Evolutionary conservation across 2,797 vertebrate genomes (phyloP).

Genomic region (Trachurus trachurus): DNA sequence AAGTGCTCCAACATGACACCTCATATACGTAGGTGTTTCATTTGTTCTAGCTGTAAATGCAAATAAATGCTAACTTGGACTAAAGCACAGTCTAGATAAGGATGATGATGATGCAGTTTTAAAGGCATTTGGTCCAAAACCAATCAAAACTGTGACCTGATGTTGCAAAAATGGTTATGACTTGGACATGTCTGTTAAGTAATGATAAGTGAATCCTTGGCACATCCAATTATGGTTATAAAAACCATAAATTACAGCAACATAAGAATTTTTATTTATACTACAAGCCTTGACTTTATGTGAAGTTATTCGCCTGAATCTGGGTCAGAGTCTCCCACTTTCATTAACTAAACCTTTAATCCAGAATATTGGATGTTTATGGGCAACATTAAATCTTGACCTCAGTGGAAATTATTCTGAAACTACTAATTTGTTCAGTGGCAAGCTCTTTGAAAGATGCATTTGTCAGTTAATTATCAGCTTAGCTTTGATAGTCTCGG

Average conservation of each 20-base stretch:
- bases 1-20: too few relatives aligned
- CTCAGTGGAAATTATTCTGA: constrained; percentile 23
- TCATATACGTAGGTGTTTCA: too few relatives aligned
- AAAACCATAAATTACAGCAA: constrained; percentile 10
- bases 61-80: background rate
- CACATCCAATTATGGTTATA: background rate
- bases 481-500: constrained; percentile 31
- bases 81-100: background rate
- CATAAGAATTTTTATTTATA: background rate
- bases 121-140: background rate
- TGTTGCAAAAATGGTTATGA: background rate
- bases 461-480: constrained; percentile 46
- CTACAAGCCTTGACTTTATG: background rate
- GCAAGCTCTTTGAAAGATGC: constrained; percentile 22
- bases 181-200: too few relatives aligned
- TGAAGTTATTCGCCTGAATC: constrained; percentile 7
- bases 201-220: background rate
- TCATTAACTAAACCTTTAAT: constrained; percentile 58
- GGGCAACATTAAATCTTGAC: constrained; percentile 48
- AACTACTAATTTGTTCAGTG: constrained; percentile 33
- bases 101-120: background rate
- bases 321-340: constrained; percentile 21
- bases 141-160: background rate
- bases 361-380: constrained; percentile 44
- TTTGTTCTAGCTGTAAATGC: background rate